Percentiles rank a stretch among this genome's conserved stretches.
Evolutionary conservation across 2,888 invertebrate genomes (phyloP).

Genomic region (Tyria jacobaeae): DNA sequence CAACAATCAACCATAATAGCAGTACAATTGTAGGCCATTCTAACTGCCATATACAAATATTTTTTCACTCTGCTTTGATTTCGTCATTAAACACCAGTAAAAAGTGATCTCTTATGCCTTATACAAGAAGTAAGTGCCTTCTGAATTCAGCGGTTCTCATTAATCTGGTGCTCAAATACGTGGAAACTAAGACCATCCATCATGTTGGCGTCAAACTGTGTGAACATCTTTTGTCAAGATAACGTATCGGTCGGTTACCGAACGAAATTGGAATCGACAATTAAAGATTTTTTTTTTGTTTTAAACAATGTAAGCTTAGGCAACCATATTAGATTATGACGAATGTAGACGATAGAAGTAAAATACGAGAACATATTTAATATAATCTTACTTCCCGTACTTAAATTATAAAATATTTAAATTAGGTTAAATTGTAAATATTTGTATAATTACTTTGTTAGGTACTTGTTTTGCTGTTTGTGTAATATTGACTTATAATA

Average conservation of each 20-base stretch:
- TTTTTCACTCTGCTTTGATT: conserved; percentile 62
- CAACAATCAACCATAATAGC: conserved; percentile 19
- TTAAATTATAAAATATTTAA: conserved; percentile 16
- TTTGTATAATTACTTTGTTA: conserved; percentile 12
- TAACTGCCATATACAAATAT: conserved; percentile 21
- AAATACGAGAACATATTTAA: background rate
- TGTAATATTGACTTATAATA: conserved; percentile 32
- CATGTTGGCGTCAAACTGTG: conserved; percentile 51
- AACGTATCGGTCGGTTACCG: conserved; percentile 50
- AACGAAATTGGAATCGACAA: conserved; percentile 37
- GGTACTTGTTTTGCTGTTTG: conserved; percentile 20
- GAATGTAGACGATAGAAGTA: conserved; percentile 2
- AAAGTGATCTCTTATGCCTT: conserved; percentile 38
- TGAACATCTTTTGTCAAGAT: conserved; percentile 53
- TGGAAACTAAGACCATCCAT: conserved; percentile 57
- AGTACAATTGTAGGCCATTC: conserved; percentile 31
- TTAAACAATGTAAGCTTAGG: conserved; percentile 7
- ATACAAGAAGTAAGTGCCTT: conserved; percentile 18
- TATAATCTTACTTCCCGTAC: conserved; percentile 19
- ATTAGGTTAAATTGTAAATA: conserved; percentile 22
- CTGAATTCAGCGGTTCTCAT: conserved; percentile 22
- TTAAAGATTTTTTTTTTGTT: conserved; percentile 24
- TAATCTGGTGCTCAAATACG: conserved; percentile 47
- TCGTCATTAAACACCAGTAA: conserved; percentile 53
- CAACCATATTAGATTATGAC: conserved; percentile 1